These are phyloP conservation scores for Paramisgurnus dabryanus DNA, from an alignment of 2,113 vertebrate species.

Conservation along the genomic window DNA sequence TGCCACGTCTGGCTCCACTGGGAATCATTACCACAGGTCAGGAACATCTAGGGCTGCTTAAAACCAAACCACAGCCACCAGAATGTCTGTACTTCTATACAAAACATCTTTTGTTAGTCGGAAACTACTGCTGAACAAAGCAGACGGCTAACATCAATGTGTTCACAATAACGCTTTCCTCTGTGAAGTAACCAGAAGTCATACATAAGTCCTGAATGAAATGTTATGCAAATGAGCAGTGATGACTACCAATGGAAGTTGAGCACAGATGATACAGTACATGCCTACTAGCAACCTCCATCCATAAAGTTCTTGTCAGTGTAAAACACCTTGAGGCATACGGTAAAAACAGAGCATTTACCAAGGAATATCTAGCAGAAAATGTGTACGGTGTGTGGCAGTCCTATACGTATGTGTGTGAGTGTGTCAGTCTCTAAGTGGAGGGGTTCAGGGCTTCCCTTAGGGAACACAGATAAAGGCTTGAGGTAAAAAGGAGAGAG, in stretches of 20 bases:
- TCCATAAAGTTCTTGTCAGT: background rate
- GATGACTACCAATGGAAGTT: background rate
- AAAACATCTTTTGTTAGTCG: slow-evolving; percentile 15
- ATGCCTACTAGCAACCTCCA: background rate
- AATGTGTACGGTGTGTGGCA: slow-evolving; percentile 20
- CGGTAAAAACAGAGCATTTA: background rate
- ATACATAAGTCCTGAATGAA: background rate
- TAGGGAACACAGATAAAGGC: slow-evolving; percentile 43
- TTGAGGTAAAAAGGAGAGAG: slow-evolving; percentile 29
- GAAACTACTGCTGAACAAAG: slow-evolving; percentile 13
- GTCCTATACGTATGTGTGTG: slow-evolving; percentile 6
- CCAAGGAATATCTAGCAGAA: background rate
- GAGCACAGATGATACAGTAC: no score
- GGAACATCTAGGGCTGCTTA: slow-evolving; percentile 29
- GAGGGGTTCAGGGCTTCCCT: slow-evolving; percentile 39
- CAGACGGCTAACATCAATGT: background rate
- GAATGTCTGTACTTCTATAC: slow-evolving; percentile 30
- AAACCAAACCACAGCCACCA: slow-evolving; percentile 28
- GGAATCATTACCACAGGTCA: slow-evolving; percentile 41
- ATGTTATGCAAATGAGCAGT: background rate
- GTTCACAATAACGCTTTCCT: no score
- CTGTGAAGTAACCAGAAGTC: background rate
- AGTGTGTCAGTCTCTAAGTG: slow-evolving; percentile 34
- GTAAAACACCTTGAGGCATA: background rate
- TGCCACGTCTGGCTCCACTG: slow-evolving; percentile 23